Conservation (phyloP, 2,888 invertebrate species). For the Eupsilia transversa region DNA sequence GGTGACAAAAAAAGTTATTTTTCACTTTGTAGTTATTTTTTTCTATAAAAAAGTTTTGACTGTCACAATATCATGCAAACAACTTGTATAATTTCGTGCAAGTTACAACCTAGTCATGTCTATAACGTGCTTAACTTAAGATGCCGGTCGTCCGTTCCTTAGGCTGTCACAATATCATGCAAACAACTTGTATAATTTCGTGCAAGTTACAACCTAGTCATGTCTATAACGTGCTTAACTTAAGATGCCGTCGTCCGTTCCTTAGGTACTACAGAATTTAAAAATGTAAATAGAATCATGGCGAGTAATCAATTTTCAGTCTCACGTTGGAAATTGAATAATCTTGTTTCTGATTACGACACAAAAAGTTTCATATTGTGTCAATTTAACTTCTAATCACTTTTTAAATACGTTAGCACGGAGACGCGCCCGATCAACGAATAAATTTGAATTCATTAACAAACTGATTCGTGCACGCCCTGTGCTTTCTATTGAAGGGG, state of each 20-base stretch:
- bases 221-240: not conserved
- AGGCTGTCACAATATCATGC: no score
- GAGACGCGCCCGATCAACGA: conserved; percentile 86
- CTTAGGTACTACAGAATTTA: conserved; percentile 37
- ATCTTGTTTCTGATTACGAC: conserved; percentile 86
- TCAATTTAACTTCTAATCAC: conserved; percentile 90
- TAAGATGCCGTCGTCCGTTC: conserved; percentile 16
- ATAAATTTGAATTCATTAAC: conserved; percentile 90
- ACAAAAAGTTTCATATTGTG: conserved; percentile 91
- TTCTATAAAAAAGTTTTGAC: not conserved
- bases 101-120: not conserved
- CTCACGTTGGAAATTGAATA: conserved; percentile 85
- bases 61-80: no score
- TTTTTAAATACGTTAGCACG: conserved; percentile 89
- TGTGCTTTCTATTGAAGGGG: conserved; percentile 83
- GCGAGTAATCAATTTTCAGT: conserved; percentile 69
- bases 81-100: not conserved
- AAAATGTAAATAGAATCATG: conserved; percentile 64
- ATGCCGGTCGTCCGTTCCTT: conserved; percentile 11
- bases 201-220: not conserved
- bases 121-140: not conserved
- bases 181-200: not conserved
- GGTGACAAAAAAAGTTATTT: not conserved
- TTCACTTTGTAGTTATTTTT: not conserved
- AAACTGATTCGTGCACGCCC: conserved; percentile 83